These are phyloP conservation scores for Dermatemys mawii DNA, from an alignment of 2,113 vertebrate genomes.

Conservation along the genomic window DNA sequence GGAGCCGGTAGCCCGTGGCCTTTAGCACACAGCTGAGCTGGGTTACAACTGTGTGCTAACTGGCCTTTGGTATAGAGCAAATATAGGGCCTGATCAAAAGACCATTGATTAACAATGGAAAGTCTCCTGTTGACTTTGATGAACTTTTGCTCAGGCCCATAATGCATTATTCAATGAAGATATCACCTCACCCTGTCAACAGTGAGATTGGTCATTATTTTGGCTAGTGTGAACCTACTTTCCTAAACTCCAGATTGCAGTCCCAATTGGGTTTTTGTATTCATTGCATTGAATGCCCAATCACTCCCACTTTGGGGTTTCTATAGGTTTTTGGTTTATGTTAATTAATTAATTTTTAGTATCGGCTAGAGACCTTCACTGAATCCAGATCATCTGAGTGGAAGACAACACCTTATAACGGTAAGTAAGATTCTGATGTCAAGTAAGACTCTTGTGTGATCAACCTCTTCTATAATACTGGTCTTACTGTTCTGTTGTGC, in stretches of 20 bases:
- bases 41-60: no score
- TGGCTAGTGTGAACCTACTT: neutral
- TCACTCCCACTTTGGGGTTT: neutral
- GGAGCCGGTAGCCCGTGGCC: no score
- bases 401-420: slow-evolving; percentile 45
- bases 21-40: no score
- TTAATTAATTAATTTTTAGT: slow-evolving; percentile 54
- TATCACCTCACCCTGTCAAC: neutral
- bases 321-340: neutral
- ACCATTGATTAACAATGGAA: neutral
- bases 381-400: slow-evolving; percentile 72
- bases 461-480: neutral
- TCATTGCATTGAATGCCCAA: neutral
- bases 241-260: neutral
- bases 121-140: neutral
- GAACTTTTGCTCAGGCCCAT: neutral
- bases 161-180: neutral
- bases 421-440: neutral
- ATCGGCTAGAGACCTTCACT: slow-evolving; percentile 74
- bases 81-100: neutral
- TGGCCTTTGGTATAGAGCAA: neutral
- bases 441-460: neutral
- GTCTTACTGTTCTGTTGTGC: neutral
- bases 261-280: no score
- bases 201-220: neutral